A percentile compares a stretch with the other conserved stretches of the same genome.
Evolutionary conservation across 2,113 vertebrate species (phyloP).

Genomic region (Empidonax alnorum): DNA sequence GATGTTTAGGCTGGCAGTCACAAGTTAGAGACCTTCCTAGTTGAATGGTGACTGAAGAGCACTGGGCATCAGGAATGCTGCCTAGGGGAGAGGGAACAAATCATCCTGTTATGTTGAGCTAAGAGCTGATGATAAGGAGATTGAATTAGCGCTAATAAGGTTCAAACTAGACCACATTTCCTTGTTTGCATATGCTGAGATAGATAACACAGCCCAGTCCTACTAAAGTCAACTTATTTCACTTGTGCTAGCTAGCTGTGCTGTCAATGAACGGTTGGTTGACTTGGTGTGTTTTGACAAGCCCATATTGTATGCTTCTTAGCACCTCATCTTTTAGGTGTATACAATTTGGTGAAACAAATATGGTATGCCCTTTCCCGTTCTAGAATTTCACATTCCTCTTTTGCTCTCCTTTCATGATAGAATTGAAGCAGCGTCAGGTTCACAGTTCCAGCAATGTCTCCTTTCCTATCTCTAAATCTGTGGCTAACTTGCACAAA

Average conservation of each 20-base stretch:
- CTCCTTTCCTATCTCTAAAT: neutral
- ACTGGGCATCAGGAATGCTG: neutral
- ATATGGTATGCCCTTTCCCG: neutral
- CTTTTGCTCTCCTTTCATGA: neutral
- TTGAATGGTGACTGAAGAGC: neutral
- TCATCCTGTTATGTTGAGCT: neutral
- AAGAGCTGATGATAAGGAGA: neutral
- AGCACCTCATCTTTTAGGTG: slow-evolving; percentile 35
- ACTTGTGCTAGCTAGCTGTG: neutral
- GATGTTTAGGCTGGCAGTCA: neutral
- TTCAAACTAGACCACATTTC: neutral
- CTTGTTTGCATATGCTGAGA: neutral
- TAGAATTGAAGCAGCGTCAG: neutral
- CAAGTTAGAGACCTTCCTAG: neutral
- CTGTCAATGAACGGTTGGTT: neutral
- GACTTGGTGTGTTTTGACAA: slow-evolving; percentile 8
- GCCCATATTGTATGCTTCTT: neutral
- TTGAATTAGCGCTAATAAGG: neutral
- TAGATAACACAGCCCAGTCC: neutral
- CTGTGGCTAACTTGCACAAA: neutral
- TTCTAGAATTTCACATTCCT: neutral
- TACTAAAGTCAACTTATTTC: neutral
- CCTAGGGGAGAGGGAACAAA: neutral
- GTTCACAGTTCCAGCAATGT: neutral
- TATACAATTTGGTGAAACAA: neutral